Conservation (phyloP, 2,888 invertebrate species). For the Orchesellides sinensis region DNA sequence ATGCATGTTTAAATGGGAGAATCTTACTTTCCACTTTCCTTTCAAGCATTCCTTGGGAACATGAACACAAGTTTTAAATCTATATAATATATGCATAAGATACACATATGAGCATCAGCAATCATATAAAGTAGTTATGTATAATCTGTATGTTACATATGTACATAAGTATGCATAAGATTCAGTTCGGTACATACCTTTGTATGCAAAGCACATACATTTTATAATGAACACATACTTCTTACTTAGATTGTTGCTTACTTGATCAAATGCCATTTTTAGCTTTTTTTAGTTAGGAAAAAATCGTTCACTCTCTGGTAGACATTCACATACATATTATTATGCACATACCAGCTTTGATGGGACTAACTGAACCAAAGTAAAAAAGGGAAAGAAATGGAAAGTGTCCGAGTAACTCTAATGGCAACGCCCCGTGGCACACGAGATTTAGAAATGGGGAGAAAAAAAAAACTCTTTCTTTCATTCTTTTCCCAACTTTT, state of each 20-base stretch:
- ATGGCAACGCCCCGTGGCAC: constrained; percentile 73
- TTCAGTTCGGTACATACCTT: too few relatives aligned
- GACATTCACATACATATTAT: background rate
- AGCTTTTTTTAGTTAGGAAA: constrained; percentile 9
- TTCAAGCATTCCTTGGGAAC: constrained; percentile 58
- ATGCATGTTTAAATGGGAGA: constrained; percentile 22
- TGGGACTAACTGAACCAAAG: background rate
- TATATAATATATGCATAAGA: background rate
- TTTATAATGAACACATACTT: background rate
- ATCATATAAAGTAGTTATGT: background rate
- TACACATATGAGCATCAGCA: background rate
- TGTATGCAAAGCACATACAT: background rate
- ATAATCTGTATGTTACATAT: background rate
- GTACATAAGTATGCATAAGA: too few relatives aligned
- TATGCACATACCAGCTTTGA: background rate
- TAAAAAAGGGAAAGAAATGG: constrained; percentile 62
- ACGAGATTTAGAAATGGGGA: constrained; percentile 68
- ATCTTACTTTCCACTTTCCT: constrained; percentile 10
- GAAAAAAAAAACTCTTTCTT: constrained; percentile 65
- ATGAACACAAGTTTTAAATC: constrained; percentile 39
- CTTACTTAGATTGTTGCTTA: constrained; percentile 33
- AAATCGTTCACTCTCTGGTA: constrained; percentile 17
- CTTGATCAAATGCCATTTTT: constrained; percentile 3
- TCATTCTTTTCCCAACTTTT: constrained; percentile 7
- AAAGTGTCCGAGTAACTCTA: constrained; percentile 73